Conservation (phyloP, 2,888 invertebrate species). For the Cancer borealis region DNA sequence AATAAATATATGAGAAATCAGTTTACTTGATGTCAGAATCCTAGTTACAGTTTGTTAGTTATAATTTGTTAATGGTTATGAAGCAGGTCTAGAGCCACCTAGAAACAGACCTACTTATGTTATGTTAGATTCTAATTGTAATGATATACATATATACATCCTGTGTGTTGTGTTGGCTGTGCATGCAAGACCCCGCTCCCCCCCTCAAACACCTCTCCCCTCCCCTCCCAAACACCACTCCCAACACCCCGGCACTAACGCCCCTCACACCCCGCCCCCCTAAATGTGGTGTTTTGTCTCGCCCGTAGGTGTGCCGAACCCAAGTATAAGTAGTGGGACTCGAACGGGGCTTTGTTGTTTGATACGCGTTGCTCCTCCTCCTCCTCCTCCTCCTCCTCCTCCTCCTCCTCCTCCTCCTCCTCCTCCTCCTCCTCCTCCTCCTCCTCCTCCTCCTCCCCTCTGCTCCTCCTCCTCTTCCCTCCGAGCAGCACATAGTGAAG, state of each 20-base stretch:
- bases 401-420: too few species aligned
- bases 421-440: not conserved
- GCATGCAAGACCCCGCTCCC: not conserved
- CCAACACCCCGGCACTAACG: not conserved
- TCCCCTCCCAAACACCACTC: not conserved
- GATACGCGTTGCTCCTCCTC: not conserved
- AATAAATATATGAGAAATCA: too few species aligned
- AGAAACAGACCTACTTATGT: not conserved
- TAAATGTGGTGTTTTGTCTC: conserved; percentile 33
- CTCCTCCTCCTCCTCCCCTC: conserved; percentile 3
- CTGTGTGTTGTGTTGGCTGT: not conserved
- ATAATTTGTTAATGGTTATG: too few species aligned
- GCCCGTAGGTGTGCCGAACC: conserved; percentile 30
- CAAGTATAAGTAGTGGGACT: not conserved
- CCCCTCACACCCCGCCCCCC: not conserved
- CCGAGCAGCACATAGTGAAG: not conserved
- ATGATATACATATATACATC: not conserved
- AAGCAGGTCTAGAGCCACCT: too few species aligned
- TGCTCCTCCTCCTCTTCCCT: not conserved
- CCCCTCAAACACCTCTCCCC: not conserved
- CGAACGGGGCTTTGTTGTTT: conserved; percentile 25
- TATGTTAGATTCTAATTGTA: not conserved
- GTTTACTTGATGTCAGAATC: too few species aligned
- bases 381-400: conserved; percentile 30
- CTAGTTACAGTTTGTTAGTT: too few species aligned